Base-by-base conservation (phyloP, 2,113 vertebrate genomes). In the Lanius ludovicianus region DNA sequence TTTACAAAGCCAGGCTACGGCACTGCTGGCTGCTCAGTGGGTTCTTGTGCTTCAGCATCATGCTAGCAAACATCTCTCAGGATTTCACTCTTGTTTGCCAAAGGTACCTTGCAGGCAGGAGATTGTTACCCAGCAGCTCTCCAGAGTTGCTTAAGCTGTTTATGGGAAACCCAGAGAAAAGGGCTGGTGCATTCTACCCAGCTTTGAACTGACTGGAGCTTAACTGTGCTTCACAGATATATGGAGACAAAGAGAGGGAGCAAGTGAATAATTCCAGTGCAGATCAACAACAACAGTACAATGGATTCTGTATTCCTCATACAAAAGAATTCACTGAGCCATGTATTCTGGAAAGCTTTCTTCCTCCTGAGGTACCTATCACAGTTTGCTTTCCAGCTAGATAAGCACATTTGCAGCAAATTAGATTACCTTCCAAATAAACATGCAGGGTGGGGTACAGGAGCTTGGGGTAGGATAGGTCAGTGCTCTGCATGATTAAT, bases 361-460 rank as follows among this genome's bases (percentile, higher is more conserved):
- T 77, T 74, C 64, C 44, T 90, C 30, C 44, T 49, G 56, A n/a
- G 75, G 44, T 25, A 39, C 68, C 27, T 42, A 13, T 62, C 68
- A 42, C 27, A 60, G 47, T 69, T 76, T 60, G 46, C 53, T 84
- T 68, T 87, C 67, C 84, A 84, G n/a, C 53, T 65, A 73, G 74
- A 60, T 78, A 84, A 91, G 25, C 14, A n/a, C 14, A 50, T 87
- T 76, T 73, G 39, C 50, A 74, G 23, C n/a, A 85, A 87, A 96
- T 85, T 84, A 31, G 49, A 74, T 96, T 95, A 74, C 35, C 27
- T 83, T 74, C 44, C 86, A 88, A 56, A 35, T 47, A 92, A 92
- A 78, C 24, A 17, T 67, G 27, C 47, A 42, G 21, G 21, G 13
- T 70, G 53, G 22, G 39, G 62, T 24, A 47, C 30, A 24, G 57